Conservation (phyloP, 2,113 vertebrate species). For the Lampris megalopsis region DNA sequence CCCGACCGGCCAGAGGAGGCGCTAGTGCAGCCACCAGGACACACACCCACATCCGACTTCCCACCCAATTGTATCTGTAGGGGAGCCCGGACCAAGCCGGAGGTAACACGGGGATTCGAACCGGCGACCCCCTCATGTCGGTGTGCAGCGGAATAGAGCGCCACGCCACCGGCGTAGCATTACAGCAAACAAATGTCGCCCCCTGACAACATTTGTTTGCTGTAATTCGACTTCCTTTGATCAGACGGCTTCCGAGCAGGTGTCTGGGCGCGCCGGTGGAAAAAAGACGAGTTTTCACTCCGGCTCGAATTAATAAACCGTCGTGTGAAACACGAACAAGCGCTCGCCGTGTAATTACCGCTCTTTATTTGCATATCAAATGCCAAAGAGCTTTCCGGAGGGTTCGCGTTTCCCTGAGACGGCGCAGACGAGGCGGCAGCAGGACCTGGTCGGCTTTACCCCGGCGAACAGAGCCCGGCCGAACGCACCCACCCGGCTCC, state of each 20-base stretch:
- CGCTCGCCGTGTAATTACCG: conserved; percentile 67
- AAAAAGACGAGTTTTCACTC: conserved; percentile 41
- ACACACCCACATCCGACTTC: too few relatives aligned
- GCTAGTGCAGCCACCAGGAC: too few relatives aligned
- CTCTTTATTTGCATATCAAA: conserved; percentile 70
- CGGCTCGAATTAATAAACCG: conserved; percentile 60
- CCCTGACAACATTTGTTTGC: neutral
- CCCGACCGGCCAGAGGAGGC: too few relatives aligned
- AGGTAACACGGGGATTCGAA: too few relatives aligned
- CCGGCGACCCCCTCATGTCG: too few relatives aligned
- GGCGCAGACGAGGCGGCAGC: conserved; percentile 37
- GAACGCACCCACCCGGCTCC: conserved; percentile 24
- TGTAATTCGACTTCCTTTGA: conserved; percentile 45
- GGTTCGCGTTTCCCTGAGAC: conserved; percentile 34
- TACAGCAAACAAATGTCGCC: too few relatives aligned
- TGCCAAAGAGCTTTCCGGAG: conserved; percentile 60
- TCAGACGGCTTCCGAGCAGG: conserved; percentile 55
- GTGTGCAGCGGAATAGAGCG: too few relatives aligned
- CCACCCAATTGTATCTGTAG: too few relatives aligned
- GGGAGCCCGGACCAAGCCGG: too few relatives aligned
- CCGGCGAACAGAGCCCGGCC: conserved; percentile 43
- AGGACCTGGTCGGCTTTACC: conserved; percentile 35
- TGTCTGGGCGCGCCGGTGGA: conserved; percentile 37
- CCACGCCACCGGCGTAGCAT: too few relatives aligned
- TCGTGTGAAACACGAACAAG: conserved; percentile 55